Evolutionary conservation across 1,140 invertebrate genomes (phyloP).

Genomic region (Macrosteles quadrilineatus): DNA sequence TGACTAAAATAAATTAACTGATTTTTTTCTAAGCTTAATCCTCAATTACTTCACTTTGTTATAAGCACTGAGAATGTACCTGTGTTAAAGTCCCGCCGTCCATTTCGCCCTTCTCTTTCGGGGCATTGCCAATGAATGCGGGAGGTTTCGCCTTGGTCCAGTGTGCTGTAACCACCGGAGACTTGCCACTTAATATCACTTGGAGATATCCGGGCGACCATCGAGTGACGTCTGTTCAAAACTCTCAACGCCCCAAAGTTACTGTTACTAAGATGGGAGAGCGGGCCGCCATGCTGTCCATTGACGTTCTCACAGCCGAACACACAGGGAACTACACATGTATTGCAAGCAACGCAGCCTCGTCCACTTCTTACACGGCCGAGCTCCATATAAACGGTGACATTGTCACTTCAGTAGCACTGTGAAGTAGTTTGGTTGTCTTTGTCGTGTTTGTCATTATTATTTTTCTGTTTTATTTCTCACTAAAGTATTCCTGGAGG

Average conservation of each 20-base stretch:
- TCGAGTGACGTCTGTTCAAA: constrained; percentile 45
- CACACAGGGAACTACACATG: constrained; percentile 45
- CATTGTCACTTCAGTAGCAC: constrained; percentile 41
- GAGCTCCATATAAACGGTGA: constrained; percentile 45
- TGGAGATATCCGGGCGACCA: constrained; percentile 51
- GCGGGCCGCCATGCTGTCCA: constrained; percentile 59
- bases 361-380: constrained; percentile 38
- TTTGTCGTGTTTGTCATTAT: not conserved
- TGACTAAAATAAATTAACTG: no score
- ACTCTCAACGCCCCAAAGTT: constrained; percentile 45
- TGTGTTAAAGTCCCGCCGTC: constrained; percentile 57
- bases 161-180: constrained; percentile 51
- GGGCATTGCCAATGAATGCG: constrained; percentile 62
- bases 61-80: not conserved
- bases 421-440: constrained; percentile 29
- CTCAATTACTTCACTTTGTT: no score
- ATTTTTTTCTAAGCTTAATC: no score
- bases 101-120: constrained; percentile 63
- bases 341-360: constrained; percentile 38
- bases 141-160: constrained; percentile 53
- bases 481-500: not conserved
- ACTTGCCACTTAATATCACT: constrained; percentile 39
- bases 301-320: constrained; percentile 67
- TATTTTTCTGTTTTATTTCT: not conserved
- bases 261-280: constrained; percentile 59